Evolutionary conservation across 2,113 vertebrate species (phyloP), one percentile per base, ranked within the genome.

Genomic region (Brevimyrus niger): DNA sequence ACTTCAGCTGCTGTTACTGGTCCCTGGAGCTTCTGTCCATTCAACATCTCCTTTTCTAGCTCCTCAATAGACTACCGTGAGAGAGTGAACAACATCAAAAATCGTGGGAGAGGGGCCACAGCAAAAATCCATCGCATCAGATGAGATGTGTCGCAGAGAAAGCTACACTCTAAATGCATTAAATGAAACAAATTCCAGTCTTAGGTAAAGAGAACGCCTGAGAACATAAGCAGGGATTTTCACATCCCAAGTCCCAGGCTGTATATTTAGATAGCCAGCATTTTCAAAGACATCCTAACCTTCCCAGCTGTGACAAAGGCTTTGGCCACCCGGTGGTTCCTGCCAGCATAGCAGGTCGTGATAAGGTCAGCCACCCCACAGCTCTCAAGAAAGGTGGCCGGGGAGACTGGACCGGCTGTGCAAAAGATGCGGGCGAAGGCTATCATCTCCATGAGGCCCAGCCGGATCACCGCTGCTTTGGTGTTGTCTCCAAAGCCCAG

Each of bases 361-460:
- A 99, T 99, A 92, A 99, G 97, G 92, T 99, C 98, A 0, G 98
- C 98, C 0, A 99, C 91, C 0, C 98, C 98, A 0, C 98, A 99
- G 95, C 98, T 99, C 95, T 99, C 97, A 95, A 99, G 92, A 94
- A 99, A 99, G 85, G 97, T 99, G 90, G 95, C 95, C 0, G 94
- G 91, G 91, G 95, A 95, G 91, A 98, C 97, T 0, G 94, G 89
- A 21, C 97, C 94, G 0, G 95, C 90, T 0, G 96, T 96, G 92
- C 98, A 99, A 95, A 99, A 98, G 83, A 99, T 92, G 69, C 97
- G 97, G 90, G 98, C 95, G 0, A 99, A 99, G 90, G 92, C 94
- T 0, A 99, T 98, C 98, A 99, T 99, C 95, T 99, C 98, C 98
- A 98, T 97, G 91, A 99, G 94, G 0, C 98, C 98, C 92, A 99